A percentile compares a stretch with the other conserved stretches of the same genome.
Conservation (phyloP, 2,888 invertebrate genomes). For the Gari tellinella region DNA sequence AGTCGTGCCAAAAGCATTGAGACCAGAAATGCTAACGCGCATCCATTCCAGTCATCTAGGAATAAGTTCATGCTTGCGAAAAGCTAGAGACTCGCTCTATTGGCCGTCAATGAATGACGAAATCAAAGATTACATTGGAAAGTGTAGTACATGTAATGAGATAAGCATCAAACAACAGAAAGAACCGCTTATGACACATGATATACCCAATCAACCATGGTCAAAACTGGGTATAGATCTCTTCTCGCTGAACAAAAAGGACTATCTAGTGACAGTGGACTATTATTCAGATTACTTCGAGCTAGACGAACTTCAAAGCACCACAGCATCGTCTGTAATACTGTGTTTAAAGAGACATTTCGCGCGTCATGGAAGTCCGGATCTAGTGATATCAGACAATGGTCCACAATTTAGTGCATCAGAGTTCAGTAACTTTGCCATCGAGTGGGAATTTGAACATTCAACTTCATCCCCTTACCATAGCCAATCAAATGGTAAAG, state of each 20-base stretch:
- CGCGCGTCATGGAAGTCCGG: conserved; percentile 47
- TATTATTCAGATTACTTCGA: conserved; percentile 45
- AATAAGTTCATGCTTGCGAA: conserved; percentile 4
- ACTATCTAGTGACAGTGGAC: conserved; percentile 49
- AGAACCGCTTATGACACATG: conserved; percentile 38
- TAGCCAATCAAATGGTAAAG: conserved; percentile 38
- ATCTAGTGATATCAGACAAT: conserved; percentile 35
- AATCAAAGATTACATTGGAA: conserved; percentile 27
- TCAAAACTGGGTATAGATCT: conserved; percentile 37
- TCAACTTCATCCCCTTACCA: conserved; percentile 11
- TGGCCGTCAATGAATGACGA: conserved; percentile 45
- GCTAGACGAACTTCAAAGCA: conserved; percentile 23
- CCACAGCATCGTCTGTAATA: conserved; percentile 31
- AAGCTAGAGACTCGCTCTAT: conserved; percentile 34
- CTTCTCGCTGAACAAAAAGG: conserved; percentile 18
- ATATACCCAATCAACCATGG: conserved; percentile 38
- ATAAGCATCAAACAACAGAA: conserved; percentile 31
- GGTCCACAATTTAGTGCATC: conserved; percentile 44
- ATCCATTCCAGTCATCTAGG: conserved; percentile 25
- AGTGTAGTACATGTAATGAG: conserved; percentile 37
- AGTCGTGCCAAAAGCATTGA: conserved; percentile 20
- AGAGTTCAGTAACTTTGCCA: conserved; percentile 19
- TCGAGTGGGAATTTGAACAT: conserved; percentile 11
- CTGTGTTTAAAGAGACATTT: conserved; percentile 39
- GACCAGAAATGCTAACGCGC: conserved; percentile 13